These are phyloP conservation scores for Microctenopoma stevenorrisi DNA, from an alignment of 2,797 vertebrate species.

Conservation along the genomic window DNA sequence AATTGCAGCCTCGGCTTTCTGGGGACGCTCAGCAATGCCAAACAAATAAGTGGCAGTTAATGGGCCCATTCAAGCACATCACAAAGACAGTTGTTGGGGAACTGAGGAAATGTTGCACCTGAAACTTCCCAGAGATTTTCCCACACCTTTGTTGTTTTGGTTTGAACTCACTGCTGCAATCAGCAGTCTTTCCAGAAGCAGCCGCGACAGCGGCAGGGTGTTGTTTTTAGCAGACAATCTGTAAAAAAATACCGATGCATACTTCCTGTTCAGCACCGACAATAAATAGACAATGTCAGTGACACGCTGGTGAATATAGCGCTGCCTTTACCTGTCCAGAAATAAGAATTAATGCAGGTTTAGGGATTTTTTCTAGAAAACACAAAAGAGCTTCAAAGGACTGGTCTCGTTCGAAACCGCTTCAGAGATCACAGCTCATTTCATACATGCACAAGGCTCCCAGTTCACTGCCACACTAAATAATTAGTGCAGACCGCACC, in stretches of 20 bases:
- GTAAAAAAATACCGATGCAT: background rate
- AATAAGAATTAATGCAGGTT: background rate
- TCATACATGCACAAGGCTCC: slow-evolving; percentile 3
- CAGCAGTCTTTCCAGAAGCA: background rate
- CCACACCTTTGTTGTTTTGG: background rate
- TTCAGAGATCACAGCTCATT: slow-evolving; percentile 16
- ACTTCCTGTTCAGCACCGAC: background rate
- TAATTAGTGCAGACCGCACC: slow-evolving; percentile 32
- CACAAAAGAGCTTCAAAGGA: slow-evolving; percentile 7
- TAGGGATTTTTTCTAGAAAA: background rate
- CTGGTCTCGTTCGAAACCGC: slow-evolving; percentile 2
- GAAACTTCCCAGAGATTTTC: background rate
- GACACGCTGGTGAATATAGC: background rate
- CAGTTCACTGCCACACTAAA: slow-evolving; percentile 39
- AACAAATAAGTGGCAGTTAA: slow-evolving; percentile 4
- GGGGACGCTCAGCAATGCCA: background rate
- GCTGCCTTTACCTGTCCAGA: background rate
- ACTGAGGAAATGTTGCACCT: background rate
- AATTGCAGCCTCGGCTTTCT: background rate
- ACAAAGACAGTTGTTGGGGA: background rate
- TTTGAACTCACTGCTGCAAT: background rate
- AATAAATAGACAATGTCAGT: background rate
- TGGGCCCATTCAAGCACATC: background rate
- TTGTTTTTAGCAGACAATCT: background rate
- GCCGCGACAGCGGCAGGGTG: background rate